These are phyloP conservation scores for Toxonevra muliebris DNA, from an alignment of 2,888 invertebrate species.

Conservation along the genomic window DNA sequence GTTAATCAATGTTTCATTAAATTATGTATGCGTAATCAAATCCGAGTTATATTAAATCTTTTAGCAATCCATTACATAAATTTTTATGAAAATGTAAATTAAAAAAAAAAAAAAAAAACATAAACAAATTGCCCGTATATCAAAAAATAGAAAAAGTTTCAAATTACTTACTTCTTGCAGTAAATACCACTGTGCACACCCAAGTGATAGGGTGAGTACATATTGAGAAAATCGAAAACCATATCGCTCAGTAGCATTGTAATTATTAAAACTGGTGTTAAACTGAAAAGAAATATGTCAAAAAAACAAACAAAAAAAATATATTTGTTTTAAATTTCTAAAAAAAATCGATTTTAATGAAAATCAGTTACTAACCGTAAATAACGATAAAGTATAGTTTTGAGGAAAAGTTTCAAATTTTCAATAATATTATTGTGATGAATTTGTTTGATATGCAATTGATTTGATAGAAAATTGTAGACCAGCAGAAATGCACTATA, in stretches of 20 bases:
- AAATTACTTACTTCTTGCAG: conserved; percentile 51
- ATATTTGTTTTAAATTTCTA: background rate
- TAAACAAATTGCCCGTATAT: conserved; percentile 28
- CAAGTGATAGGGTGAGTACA: conserved; percentile 53
- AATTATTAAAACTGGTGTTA: conserved; percentile 53
- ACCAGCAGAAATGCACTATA: conserved; percentile 51
- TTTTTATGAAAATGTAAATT: background rate
- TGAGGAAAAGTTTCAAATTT: conserved; percentile 47
- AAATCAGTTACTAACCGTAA: conserved; percentile 45
- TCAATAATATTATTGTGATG: conserved; percentile 37
- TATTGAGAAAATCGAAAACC: conserved; percentile 48
- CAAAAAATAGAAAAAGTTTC: background rate
- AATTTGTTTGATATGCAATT: conserved; percentile 43
- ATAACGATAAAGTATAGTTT: conserved; percentile 50
- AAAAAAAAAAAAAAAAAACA: background rate
- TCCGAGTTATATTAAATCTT: conserved; percentile 40
- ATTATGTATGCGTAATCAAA: conserved; percentile 42
- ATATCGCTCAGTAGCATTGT: conserved; percentile 51
- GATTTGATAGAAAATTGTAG: conserved; percentile 52
- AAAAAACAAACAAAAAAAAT: conserved; percentile 4
- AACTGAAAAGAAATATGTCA: conserved; percentile 42
- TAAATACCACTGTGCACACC: conserved; percentile 51
- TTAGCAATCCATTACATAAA: background rate
- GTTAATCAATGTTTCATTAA: conserved; percentile 32
- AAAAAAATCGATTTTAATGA: background rate